Conservation (phyloP, 2,888 invertebrate genomes). For the Podotricha telesiphe region DNA sequence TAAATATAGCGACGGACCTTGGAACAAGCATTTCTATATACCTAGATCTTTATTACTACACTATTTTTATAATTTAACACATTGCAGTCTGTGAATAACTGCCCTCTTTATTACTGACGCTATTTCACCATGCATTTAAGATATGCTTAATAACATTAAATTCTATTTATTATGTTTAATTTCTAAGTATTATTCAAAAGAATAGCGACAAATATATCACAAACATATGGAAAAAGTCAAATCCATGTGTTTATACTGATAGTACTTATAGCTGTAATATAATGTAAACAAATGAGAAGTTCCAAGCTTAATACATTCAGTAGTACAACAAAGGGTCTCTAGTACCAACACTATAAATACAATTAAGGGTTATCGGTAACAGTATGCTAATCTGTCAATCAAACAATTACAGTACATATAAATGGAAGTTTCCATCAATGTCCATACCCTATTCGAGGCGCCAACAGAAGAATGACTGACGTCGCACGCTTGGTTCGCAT, state of each 20-base stretch:
- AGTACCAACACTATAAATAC: not conserved
- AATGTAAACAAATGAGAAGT: not conserved
- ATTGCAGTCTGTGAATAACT: no score
- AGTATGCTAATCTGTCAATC: not conserved
- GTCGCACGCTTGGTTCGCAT: constrained; percentile 38
- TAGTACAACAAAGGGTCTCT: not conserved
- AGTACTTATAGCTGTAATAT: no score
- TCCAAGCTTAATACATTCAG: no score
- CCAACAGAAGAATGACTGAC: constrained; percentile 49
- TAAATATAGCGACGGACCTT: not conserved
- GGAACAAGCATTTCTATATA: not conserved
- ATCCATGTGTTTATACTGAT: no score
- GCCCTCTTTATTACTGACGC: not conserved
- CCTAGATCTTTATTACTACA: not conserved
- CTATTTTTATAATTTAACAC: no score
- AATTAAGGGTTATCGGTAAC: not conserved
- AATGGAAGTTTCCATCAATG: constrained; percentile 20
- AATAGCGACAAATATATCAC: no score
- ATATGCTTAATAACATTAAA: not conserved
- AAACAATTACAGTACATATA: constrained; percentile 11
- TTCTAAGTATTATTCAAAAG: no score
- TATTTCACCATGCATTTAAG: not conserved
- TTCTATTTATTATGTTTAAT: not conserved
- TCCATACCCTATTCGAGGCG: constrained; percentile 57
- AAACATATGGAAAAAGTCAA: no score